These are phyloP conservation scores for Nematostella vectensis DNA, from an alignment of 92 coral and sea anemone species.

Conservation along the genomic window DNA sequence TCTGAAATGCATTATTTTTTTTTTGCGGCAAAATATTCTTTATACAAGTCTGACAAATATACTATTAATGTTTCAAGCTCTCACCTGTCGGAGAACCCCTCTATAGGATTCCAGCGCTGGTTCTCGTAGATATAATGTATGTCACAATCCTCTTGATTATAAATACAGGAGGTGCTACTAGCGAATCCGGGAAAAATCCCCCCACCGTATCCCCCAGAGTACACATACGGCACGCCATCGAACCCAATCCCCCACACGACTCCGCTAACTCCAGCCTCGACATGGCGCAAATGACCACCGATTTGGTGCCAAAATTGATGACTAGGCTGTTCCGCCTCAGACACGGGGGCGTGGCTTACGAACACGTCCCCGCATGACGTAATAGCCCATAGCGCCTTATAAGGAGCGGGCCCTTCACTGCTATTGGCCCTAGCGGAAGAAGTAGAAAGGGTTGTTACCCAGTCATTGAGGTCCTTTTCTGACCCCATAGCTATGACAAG, in stretches of 20 bases:
- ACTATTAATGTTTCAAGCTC: too few species aligned
- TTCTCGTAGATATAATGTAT: conserved; percentile 77
- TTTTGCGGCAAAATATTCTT: too few species aligned
- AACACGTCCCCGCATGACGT: conserved; percentile 82
- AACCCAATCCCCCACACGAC: conserved; percentile 93
- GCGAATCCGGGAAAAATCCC: conserved; percentile 69
- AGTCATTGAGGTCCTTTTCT: conserved; percentile 89
- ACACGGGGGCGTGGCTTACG: conserved; percentile 66
- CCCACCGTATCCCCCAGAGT: conserved; percentile 94
- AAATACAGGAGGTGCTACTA: conserved; percentile 64
- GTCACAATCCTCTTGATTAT: conserved; percentile 75
- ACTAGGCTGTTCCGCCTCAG: conserved; percentile 37
- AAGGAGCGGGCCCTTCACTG: conserved; percentile 67
- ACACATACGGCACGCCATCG: conserved; percentile 82
- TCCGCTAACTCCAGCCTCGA: conserved; percentile 78
- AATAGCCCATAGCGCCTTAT: conserved; percentile 78
- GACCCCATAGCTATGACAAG: conserved; percentile 47
- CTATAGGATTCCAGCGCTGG: conserved; percentile 93
- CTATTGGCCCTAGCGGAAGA: conserved; percentile 53
- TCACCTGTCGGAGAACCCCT: conserved; percentile 90
- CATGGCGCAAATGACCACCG: conserved; percentile 81
- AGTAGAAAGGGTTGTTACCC: conserved; percentile 63
- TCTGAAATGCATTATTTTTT: too few species aligned
- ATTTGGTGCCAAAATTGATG: conserved; percentile 91
- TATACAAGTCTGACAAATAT: too few species aligned